These are phyloP conservation scores for Heliconius aoede DNA, from an alignment of 2,888 invertebrate genomes.

Conservation along the genomic window DNA sequence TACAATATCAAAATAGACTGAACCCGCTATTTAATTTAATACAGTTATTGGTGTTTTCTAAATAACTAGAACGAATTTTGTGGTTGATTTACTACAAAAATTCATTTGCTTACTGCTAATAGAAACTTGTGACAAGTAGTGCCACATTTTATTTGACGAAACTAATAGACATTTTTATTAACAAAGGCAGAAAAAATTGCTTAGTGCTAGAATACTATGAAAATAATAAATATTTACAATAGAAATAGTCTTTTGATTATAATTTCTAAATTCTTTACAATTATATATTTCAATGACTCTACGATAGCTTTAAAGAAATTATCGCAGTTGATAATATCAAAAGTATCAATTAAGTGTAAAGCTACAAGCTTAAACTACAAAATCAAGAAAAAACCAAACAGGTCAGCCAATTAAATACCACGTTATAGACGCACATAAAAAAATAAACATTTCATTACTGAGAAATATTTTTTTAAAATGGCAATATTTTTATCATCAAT, in stretches of 20 bases:
- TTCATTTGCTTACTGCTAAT: not conserved
- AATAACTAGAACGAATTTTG: not conserved
- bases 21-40: not conserved
- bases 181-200: too few species aligned
- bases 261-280: not conserved
- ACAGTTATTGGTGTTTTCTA: not conserved
- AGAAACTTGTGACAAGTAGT: too few species aligned
- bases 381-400: conserved; percentile 11
- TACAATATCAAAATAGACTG: not conserved
- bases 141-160: too few species aligned
- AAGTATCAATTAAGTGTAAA: not conserved
- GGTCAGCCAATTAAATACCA: conserved; percentile 12
- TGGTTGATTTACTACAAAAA: not conserved
- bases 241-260: too few species aligned
- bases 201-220: too few species aligned
- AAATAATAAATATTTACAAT: too few species aligned
- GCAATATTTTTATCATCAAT: not conserved
- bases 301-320: not conserved
- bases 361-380: not conserved
- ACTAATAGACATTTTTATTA: too few species aligned
- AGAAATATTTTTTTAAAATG: conserved; percentile 23
- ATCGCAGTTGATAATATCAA: not conserved
- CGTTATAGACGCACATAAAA: conserved; percentile 16
- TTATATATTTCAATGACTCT: not conserved
- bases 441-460: conserved; percentile 34